Evolutionary conservation across 2,797 vertebrate genomes (phyloP).

Genomic region (Megaceryle alcyon): DNA sequence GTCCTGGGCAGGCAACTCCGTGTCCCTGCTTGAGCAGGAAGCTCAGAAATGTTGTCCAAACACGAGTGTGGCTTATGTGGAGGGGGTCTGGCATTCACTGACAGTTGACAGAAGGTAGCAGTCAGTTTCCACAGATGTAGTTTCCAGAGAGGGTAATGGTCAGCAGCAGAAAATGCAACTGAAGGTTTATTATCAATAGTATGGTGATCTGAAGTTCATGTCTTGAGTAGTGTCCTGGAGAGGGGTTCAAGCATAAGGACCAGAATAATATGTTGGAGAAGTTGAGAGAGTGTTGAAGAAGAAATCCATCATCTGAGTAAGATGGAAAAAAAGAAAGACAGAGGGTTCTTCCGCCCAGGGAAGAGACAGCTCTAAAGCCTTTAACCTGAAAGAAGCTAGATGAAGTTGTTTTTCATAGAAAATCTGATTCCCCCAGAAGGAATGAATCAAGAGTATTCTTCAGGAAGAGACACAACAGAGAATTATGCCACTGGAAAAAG

Average conservation of each 20-base stretch:
- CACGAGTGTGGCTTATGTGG: rapidly evolving
- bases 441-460: background rate
- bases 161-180: background rate
- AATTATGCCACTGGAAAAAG: background rate
- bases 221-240: background rate
- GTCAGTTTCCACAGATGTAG: background rate
- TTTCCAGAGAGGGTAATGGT: background rate
- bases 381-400: background rate
- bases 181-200: background rate
- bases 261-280: background rate
- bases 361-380: background rate
- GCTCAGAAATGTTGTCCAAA: background rate
- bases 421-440: background rate
- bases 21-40: background rate
- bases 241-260: background rate
- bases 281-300: background rate
- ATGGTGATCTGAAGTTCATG: background rate
- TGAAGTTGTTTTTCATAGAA: background rate
- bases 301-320: background rate
- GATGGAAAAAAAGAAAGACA: background rate
- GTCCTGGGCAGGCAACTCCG: background rate
- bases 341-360: background rate
- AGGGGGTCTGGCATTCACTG: background rate
- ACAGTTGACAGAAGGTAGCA: background rate
- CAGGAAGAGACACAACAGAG: background rate